Evolutionary conservation across 2,797 vertebrate genomes (phyloP).

Genomic region (Gobionotothen gibberifrons): DNA sequence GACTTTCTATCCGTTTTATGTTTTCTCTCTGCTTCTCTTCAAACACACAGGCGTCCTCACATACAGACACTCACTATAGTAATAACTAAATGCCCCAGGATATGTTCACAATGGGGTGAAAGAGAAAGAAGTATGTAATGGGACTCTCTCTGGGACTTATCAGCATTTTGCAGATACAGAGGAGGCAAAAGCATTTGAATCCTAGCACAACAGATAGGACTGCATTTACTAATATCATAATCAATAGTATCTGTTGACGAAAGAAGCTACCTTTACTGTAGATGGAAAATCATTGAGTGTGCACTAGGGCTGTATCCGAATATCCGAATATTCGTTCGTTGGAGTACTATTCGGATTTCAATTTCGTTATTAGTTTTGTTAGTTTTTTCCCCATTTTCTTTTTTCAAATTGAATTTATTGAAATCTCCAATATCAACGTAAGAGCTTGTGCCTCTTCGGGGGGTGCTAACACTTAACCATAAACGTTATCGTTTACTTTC

Average conservation of each 20-base stretch:
- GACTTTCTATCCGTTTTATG: slow-evolving; percentile 51
- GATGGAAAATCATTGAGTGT: slow-evolving; percentile 27
- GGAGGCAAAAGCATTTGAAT: slow-evolving; percentile 53
- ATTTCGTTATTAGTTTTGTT: too few species aligned
- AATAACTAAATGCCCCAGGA: slow-evolving; percentile 57
- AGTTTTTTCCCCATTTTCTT: too few species aligned
- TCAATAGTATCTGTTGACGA: slow-evolving; percentile 55
- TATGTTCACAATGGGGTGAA: slow-evolving; percentile 52
- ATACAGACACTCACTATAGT: slow-evolving; percentile 17
- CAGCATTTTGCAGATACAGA: slow-evolving; percentile 73
- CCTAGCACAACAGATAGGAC: slow-evolving; percentile 29
- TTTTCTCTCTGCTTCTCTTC: slow-evolving; percentile 28
- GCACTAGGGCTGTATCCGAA: too few species aligned
- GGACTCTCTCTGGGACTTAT: slow-evolving; percentile 74
- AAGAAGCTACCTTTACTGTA: slow-evolving; percentile 34
- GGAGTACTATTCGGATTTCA: too few species aligned
- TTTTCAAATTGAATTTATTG: too few species aligned
- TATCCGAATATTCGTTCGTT: too few species aligned
- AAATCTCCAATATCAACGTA: too few species aligned
- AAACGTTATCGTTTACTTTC: too few species aligned
- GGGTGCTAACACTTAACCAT: too few species aligned
- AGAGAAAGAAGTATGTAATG: slow-evolving; percentile 51
- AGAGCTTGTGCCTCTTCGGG: too few species aligned
- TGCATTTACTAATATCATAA: slow-evolving; percentile 47
- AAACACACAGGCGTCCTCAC: slow-evolving; percentile 12